These are phyloP conservation scores for Periophthalmus modestus DNA, from an alignment of 2,113 vertebrate species.

Conservation along the genomic window DNA sequence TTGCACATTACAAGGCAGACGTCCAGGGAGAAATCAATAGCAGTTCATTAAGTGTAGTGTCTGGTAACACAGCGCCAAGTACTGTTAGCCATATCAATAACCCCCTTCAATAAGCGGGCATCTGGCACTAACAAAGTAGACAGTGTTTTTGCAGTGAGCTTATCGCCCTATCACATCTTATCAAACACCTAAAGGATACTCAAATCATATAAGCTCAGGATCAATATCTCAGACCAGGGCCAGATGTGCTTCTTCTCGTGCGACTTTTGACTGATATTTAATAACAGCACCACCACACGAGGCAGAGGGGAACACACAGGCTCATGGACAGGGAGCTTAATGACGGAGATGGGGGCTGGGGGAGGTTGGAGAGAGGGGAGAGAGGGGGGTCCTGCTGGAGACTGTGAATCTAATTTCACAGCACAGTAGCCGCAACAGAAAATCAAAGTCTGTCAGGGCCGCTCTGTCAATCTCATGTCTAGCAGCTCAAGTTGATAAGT, in stretches of 20 bases:
- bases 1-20: conserved; percentile 58
- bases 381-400: conserved; percentile 55
- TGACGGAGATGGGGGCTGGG: conserved; percentile 44
- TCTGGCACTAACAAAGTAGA: conserved; percentile 70
- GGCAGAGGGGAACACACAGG: conserved; percentile 62
- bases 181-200: conserved; percentile 74
- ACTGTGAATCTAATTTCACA: conserved; percentile 81
- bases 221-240: conserved; percentile 68
- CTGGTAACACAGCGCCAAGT: conserved; percentile 73
- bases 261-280: conserved; percentile 77
- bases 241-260: conserved; percentile 73
- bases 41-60: conserved; percentile 77
- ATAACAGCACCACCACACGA: conserved; percentile 65
- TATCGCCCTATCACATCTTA: conserved; percentile 78
- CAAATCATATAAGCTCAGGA: conserved; percentile 71
- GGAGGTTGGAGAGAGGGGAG: background rate
- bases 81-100: conserved; percentile 80
- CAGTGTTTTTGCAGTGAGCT: conserved; percentile 73
- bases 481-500: conserved; percentile 72
- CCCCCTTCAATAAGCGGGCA: conserved; percentile 72
- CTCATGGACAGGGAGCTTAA: conserved; percentile 65
- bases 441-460: conserved; percentile 78
- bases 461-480: conserved; percentile 75
- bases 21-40: conserved; percentile 72
- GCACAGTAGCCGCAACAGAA: conserved; percentile 76